Evolutionary conservation across 2,888 invertebrate genomes (phyloP), one percentile per base, ranked within the genome.

Genomic region (Malachius bipustulatus): DNA sequence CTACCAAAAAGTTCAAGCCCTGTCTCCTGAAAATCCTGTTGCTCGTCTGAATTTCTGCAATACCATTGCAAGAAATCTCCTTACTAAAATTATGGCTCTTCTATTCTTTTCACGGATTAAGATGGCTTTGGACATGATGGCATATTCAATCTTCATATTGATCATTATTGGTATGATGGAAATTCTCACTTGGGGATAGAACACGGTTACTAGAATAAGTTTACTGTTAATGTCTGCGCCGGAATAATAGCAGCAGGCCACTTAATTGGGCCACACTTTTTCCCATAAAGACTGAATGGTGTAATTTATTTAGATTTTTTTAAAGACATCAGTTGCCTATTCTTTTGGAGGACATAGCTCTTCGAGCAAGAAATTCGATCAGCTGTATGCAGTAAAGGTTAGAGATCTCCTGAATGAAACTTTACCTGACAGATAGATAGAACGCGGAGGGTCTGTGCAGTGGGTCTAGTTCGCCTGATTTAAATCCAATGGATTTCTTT

Each of bases 101-200:
- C 6, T 19, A 8, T 19, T 19, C n/a, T 11, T n/a, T 33, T 27
- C 26, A 29, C 28, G n/a, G 27, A 30, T 30, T 8, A 33, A 29
- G 26, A 11, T 30, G 26, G 28, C n/a, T 30, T 29, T 29, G 26
- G 11, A n/a, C 26, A 30, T 30, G 11, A 10, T 33, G 29, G 34
- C n/a, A n/a, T 27, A 29, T 30, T 33, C n/a, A 31, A 33, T 30
- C 13, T 29, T n/a, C 15, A 33, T 33, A 29, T 10, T 10, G 12
- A 10, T 4, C 26, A 28, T 11, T 12, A 28, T 28, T n/a, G 6
- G 10, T 28, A 11, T 12, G 29, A 28, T 8, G 31, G 15, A 15
- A 31, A 31, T 31, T 15, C 31, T 14, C 31, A 31, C 10, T 11
- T 31, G 8, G 15, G 4, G 14, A 13, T 14, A 8, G 15, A 14